Evolutionary conservation across 2,797 vertebrate genomes (phyloP), one percentile per base, ranked within the genome.

Genomic region (Manis javanica): DNA sequence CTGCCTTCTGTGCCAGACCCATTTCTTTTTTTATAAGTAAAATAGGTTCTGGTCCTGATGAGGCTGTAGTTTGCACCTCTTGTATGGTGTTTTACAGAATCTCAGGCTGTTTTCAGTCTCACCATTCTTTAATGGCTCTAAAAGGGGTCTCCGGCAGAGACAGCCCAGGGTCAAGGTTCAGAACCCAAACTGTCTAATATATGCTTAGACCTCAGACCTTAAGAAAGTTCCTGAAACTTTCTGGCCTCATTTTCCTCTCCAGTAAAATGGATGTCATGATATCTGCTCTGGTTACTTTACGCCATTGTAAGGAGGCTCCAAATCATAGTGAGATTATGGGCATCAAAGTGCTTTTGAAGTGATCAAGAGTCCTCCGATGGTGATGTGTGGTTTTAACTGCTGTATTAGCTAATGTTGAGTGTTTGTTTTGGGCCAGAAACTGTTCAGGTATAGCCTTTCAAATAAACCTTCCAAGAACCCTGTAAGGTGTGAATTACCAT

Each of bases 71-170:
- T 81, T 81, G 42, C 42, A 77, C 23, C 39, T 63, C n/a, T 42
- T 88, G 57, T 53, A 85, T 29, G 55, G n/a, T 59, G 90, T 85
- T 57, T 66, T 83, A 29, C 61, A 66, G 42, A 83, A 12, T 55
- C 57, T 79, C 39, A 86, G 68, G 23, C 75, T 77, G 19, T 42
- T 79, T 51, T 86, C 37, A 12, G 51, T 34, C n/a, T 86, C 66
- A n/a, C 53, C 72, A 31, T 12, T 66, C 64, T 74, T 37, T 53
- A 68, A 21, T 83, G 37, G 12, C 46, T 23, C 72, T 90, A 55
- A 84, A 90, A 49, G 19, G 61, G 63, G 5, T 93, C 49, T 72
- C 55, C n/a, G 87, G 74, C 51, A 96, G 53, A 92, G 72, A 53
- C 31, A 84, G 53, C 13, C 29, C 75, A 57, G 15, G 8, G 18